Evolutionary conservation across 2,888 invertebrate species (phyloP).

Genomic region (Catocala nupta): DNA sequence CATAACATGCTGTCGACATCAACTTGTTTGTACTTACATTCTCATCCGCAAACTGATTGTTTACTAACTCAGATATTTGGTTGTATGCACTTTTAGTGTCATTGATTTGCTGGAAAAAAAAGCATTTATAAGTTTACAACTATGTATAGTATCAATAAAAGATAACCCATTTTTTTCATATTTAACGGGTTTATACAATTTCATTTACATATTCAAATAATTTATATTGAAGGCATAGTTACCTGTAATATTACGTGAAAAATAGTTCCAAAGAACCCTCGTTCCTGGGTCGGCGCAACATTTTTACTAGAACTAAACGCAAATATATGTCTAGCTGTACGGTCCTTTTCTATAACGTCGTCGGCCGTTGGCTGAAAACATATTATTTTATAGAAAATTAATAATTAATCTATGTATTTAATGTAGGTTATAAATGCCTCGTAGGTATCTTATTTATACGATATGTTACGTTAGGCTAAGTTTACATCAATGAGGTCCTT

Average conservation of each 20-base stretch:
- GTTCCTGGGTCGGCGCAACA: slow-evolving; percentile 71
- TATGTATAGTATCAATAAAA: no score
- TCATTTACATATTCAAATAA: no score
- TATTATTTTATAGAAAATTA: not conserved
- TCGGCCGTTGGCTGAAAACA: slow-evolving; percentile 76
- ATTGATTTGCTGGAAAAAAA: slow-evolving; percentile 78
- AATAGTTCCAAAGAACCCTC: slow-evolving; percentile 84
- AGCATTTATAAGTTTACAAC: not conserved
- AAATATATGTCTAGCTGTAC: slow-evolving; percentile 63
- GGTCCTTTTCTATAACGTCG: slow-evolving; percentile 73
- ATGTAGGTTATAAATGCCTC: no score
- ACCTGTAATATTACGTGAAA: slow-evolving; percentile 82
- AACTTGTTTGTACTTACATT: slow-evolving; percentile 67
- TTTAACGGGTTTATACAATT: no score
- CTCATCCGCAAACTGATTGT: slow-evolving; percentile 76
- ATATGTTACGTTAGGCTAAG: no score
- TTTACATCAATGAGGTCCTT: no score
- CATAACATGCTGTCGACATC: no score
- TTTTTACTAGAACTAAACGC: slow-evolving; percentile 67
- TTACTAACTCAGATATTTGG: slow-evolving; percentile 80
- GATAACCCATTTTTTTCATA: no score
- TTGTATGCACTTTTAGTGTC: slow-evolving; percentile 84
- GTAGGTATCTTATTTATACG: no score
- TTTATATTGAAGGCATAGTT: slow-evolving; percentile 18
- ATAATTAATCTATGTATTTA: not conserved